phyloP scores from a whole-genome alignment of 2,797 vertebrate species.

The Eutrigla gurnardus region DNA sequence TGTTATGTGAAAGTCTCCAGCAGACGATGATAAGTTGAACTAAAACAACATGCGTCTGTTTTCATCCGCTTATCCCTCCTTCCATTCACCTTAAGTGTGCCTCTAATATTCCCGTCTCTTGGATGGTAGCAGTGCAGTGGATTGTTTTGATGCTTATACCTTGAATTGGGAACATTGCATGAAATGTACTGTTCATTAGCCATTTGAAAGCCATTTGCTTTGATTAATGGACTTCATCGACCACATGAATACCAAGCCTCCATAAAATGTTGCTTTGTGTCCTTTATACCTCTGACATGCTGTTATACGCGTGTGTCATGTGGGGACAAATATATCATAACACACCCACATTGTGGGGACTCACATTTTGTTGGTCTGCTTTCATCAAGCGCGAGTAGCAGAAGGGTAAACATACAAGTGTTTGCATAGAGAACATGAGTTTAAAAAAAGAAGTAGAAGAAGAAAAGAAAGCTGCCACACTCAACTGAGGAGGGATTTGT shows the following conservation, averaged over 20 bases:
- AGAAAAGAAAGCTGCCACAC: not conserved
- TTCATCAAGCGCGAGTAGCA: not conserved
- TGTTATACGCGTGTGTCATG: slow-evolving; percentile 9
- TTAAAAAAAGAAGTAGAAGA: not conserved
- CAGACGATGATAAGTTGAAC: too few relatives aligned
- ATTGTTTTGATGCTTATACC: slow-evolving; percentile 53
- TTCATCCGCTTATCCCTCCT: not conserved
- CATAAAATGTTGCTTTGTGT: slow-evolving; percentile 32
- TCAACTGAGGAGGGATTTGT: not conserved
- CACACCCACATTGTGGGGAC: too few relatives aligned
- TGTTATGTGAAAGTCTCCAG: not conserved
- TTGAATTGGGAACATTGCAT: slow-evolving; percentile 70
- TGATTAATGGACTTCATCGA: slow-evolving; percentile 32
- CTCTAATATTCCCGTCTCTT: not conserved
- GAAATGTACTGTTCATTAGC: slow-evolving; percentile 51
- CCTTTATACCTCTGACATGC: not conserved
- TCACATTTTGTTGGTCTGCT: not conserved
- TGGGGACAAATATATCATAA: not conserved
- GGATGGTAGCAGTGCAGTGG: not conserved
- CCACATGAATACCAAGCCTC: slow-evolving; percentile 15
- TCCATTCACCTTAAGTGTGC: not conserved
- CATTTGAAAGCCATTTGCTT: slow-evolving; percentile 38
- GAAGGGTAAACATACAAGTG: not conserved
- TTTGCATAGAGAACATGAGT: not conserved
- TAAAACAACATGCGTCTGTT: slow-evolving; percentile 1